Evolutionary conservation across 2,797 vertebrate species (phyloP).

Genomic region (Pseudomugil gertrudae): DNA sequence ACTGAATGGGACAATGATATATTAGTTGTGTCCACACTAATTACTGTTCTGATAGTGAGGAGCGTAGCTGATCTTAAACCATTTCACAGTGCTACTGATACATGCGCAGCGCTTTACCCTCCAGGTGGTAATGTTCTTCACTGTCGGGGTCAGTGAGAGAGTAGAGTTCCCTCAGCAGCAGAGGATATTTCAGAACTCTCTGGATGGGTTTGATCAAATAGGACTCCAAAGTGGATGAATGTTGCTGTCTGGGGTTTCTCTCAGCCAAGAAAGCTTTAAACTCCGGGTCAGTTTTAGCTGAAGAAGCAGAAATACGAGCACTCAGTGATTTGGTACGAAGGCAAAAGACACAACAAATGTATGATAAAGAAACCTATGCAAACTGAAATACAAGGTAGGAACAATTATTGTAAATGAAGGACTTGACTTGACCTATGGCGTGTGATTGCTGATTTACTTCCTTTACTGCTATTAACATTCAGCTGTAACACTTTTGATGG

Average conservation of each 20-base stretch:
- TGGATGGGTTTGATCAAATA: conserved; percentile 99
- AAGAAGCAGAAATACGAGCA: conserved; percentile 20
- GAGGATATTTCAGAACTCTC: conserved; percentile 95
- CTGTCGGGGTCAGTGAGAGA: conserved; percentile 92
- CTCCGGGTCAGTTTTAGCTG: conserved; percentile 91
- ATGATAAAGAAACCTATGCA: background rate
- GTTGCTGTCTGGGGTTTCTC: conserved; percentile 92
- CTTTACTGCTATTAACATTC: background rate
- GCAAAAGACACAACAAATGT: background rate
- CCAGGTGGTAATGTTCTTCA: conserved; percentile 96
- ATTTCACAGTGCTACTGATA: background rate
- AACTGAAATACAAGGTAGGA: background rate
- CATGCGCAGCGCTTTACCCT: conserved; percentile 79
- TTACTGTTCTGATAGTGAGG: background rate
- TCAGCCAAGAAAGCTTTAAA: conserved; percentile 95
- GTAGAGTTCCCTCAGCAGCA: conserved; percentile 92
- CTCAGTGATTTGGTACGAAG: background rate
- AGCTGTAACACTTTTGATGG: background rate
- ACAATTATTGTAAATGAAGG: background rate
- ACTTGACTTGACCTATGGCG: background rate
- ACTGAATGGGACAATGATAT: conserved; percentile 67
- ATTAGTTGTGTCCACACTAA: background rate
- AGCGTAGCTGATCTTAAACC: background rate
- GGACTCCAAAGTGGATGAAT: conserved; percentile 94
- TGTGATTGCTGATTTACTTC: background rate